Base-by-base conservation (phyloP, 2,888 invertebrate genomes). In the Euspilapteryx auroguttella region DNA sequence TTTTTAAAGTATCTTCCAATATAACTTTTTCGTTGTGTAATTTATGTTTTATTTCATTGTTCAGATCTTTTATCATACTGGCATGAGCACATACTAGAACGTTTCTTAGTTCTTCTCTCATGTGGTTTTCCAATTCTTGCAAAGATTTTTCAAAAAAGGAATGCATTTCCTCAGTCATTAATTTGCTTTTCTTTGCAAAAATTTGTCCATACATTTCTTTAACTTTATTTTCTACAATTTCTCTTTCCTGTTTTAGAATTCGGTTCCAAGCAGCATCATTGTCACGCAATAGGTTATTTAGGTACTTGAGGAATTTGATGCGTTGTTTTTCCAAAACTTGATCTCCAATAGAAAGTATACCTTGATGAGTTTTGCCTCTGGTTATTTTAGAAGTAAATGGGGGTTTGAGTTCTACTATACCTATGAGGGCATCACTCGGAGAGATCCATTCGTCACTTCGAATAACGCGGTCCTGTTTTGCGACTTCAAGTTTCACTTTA, bases 381-480 rank as follows among this genome's bases (percentile, higher is more conserved):
- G 56, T 59, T 30, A 68, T 62, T 53, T 65, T 73, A 1, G 73
- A 69, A 10, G 75, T 75, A 35, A 73, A 68, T 0, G 75, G 75
- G 21, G 71, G 65, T 14, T 47, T 45, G 6, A 75, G 41, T 27
- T 65, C 53, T 34, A 73, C 26, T 36, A 47, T 49, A 11, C 55
- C 65, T 34, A 69, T 58, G 21, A 75, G 38, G 30, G 54, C 40
- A 38, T 75, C 75, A 41, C 75, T 75, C 6, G 75, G 75, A 21
- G 75, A 75, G 24, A 45, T 38, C 73, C 75, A 75, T 21, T 46
- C 42, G 33, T 47, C 41, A n/a, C n/a, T n/a, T n/a, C n/a, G n/a
- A n/a, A n/a, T n/a, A n/a, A n/a, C n/a, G n/a, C n/a, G n/a, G 10
- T 34, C 24, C 12, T 29, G 1, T 7, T n/a, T 14, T 12, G 32